phyloP scores from a whole-genome alignment of 2,797 vertebrate genomes.

The Salarias fasciatus region DNA sequence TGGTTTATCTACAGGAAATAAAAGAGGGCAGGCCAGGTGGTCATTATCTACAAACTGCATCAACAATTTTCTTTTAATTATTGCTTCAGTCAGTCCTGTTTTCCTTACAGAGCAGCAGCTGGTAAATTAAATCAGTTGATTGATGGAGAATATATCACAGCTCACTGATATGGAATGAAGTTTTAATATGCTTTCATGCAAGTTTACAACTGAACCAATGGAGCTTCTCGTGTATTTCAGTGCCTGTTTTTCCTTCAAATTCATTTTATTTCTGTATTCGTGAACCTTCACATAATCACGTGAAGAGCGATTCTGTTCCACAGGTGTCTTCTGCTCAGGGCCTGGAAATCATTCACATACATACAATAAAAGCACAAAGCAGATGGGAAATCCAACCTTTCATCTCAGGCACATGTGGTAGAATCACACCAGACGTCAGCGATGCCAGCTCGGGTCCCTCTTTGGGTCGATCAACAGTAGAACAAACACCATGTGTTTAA shows the following conservation, averaged over 20 bases:
- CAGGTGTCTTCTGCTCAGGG: slow-evolving; percentile 19
- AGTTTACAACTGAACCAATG: too few relatives aligned
- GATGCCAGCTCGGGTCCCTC: slow-evolving; percentile 48
- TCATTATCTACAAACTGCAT: slow-evolving; percentile 23
- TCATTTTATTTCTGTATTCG: slow-evolving; percentile 30
- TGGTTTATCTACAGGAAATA: slow-evolving; percentile 20
- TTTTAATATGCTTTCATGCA: too few relatives aligned
- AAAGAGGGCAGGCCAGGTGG: background rate
- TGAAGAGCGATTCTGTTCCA: background rate
- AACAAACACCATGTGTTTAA: slow-evolving; percentile 3
- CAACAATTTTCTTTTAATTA: slow-evolving; percentile 17
- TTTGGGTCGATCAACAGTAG: slow-evolving; percentile 52
- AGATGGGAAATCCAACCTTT: slow-evolving; percentile 34
- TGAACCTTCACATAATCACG: background rate
- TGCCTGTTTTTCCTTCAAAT: slow-evolving; percentile 17
- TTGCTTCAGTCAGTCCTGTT: slow-evolving; percentile 30
- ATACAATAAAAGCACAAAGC: slow-evolving; percentile 37
- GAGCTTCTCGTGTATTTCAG: too few relatives aligned
- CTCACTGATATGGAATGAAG: too few relatives aligned
- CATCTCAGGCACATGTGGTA: slow-evolving; percentile 82
- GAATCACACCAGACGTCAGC: slow-evolving; percentile 70
- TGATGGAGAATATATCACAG: background rate
- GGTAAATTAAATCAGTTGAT: slow-evolving; percentile 9
- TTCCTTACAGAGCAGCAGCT: background rate
- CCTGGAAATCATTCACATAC: slow-evolving; percentile 34